Percentiles rank a stretch among this genome's conserved stretches.
Conservation (phyloP, 2,797 vertebrate species). For the Agapornis canus region DNA sequence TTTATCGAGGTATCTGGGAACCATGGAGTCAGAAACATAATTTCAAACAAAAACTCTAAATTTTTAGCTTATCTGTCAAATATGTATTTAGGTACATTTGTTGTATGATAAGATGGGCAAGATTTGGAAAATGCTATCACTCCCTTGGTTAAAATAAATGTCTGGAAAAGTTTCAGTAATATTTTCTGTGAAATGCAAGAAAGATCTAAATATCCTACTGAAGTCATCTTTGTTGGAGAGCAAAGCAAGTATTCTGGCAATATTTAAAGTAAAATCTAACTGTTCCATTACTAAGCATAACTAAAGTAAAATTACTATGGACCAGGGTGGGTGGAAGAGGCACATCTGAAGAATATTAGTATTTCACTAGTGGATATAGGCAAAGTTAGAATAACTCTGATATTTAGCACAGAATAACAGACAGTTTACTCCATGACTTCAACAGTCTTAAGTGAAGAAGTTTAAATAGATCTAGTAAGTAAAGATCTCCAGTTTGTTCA, state of each 20-base stretch:
- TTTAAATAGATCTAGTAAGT: not conserved
- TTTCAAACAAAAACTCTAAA: not conserved
- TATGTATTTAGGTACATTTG: not conserved
- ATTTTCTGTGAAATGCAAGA: not conserved
- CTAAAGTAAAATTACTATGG: not conserved
- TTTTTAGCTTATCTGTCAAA: not conserved
- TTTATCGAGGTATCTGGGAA: not conserved
- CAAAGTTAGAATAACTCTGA: not conserved
- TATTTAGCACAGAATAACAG: not conserved
- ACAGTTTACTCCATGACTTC: not conserved
- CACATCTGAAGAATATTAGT: not conserved
- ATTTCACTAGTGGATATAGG: not conserved
- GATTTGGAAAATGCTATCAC: not conserved
- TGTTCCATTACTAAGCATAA: not conserved
- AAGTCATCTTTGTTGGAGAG: not conserved
- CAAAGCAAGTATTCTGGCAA: not conserved
- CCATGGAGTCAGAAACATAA: not conserved
- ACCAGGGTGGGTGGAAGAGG: fast-evolving
- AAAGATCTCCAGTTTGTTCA: not conserved
- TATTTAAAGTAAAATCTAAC: not conserved
- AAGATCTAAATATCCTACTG: not conserved
- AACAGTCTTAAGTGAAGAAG: not conserved
- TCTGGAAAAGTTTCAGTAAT: not conserved
- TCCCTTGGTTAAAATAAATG: not conserved
- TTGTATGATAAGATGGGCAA: not conserved